These are phyloP conservation scores for Tetramorium simillimum DNA, from an alignment of 1,140 invertebrate species.

Conservation along the genomic window DNA sequence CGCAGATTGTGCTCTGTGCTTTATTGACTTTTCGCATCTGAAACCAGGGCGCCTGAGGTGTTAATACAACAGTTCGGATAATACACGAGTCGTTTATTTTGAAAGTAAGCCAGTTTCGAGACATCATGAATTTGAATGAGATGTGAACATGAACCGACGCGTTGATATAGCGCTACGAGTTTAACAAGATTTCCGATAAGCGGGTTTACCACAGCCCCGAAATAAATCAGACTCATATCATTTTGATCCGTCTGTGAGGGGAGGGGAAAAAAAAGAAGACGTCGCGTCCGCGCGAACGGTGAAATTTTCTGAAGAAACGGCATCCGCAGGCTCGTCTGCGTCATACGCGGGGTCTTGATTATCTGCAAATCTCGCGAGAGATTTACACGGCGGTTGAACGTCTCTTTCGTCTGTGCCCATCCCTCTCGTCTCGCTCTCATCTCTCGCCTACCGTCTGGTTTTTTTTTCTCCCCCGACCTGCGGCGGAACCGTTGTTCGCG, in stretches of 20 bases:
- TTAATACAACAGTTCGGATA: slow-evolving; percentile 28
- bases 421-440: background rate
- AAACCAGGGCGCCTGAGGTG: background rate
- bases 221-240: slow-evolving; percentile 22
- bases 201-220: background rate
- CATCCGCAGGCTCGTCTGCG: background rate
- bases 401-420: background rate
- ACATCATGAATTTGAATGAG: slow-evolving; percentile 50
- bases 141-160: background rate
- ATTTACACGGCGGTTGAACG: slow-evolving; percentile 38
- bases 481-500: slow-evolving; percentile 42
- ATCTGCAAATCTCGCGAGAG: slow-evolving; percentile 49
- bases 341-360: slow-evolving; percentile 26
- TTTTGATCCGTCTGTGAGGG: background rate
- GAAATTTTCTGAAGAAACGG: background rate
- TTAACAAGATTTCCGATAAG: slow-evolving; percentile 14
- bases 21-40: slow-evolving; percentile 4
- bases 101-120: slow-evolving; percentile 31
- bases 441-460: no score
- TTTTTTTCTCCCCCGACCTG: slow-evolving; percentile 8
- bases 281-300: background rate
- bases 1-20: background rate
- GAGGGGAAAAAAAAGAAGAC: background rate
- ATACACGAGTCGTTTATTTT: slow-evolving; percentile 22
- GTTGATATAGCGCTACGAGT: background rate